Evolutionary conservation across 2,797 vertebrate species (phyloP).

Genomic region (Myotis myotis): DNA sequence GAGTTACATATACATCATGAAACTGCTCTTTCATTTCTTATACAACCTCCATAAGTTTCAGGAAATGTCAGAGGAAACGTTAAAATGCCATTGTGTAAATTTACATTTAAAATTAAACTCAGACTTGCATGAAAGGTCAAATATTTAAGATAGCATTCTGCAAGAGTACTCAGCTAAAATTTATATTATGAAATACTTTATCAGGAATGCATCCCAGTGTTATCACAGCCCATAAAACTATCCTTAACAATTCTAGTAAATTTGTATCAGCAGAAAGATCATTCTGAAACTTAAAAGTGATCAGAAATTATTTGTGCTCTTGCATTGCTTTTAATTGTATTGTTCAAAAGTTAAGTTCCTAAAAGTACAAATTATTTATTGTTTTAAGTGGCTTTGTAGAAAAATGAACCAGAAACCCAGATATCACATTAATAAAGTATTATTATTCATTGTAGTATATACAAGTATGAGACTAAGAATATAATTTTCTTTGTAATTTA

Average conservation of each 20-base stretch:
- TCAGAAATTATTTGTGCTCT: neutral
- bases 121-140: neutral
- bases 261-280: neutral
- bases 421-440: neutral
- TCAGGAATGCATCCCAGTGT: neutral
- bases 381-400: constrained; percentile 26
- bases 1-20: neutral
- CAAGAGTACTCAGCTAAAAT: neutral
- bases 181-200: neutral
- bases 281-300: constrained; percentile 22
- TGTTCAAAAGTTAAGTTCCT: constrained; percentile 1
- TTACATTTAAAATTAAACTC: constrained; percentile 35
- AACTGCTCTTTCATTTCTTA: neutral
- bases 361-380: neutral
- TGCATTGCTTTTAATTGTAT: constrained; percentile 7
- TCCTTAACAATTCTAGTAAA: neutral
- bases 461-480: neutral
- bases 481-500: neutral
- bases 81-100: constrained; percentile 7
- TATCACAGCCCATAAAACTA: neutral
- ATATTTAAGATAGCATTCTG: neutral
- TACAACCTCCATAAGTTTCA: neutral
- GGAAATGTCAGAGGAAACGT: neutral
- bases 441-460: constrained; percentile 22
- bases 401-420: constrained; percentile 9